Conservation (phyloP, 2,888 invertebrate species). For the Troilus luridus region DNA sequence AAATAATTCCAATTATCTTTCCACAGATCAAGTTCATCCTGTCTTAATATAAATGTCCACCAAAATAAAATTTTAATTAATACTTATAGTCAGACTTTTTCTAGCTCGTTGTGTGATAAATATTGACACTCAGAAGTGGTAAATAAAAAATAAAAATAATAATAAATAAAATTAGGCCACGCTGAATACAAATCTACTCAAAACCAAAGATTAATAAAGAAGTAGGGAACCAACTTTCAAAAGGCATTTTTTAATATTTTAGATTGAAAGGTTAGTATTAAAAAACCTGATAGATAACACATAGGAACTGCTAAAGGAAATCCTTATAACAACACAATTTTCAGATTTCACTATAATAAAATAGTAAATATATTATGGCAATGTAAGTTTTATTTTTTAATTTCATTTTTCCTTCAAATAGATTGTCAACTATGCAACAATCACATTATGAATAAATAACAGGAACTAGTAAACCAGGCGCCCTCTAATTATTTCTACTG, state of each 20-base stretch:
- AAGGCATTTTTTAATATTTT: neutral
- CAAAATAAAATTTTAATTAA: neutral
- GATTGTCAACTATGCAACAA: neutral
- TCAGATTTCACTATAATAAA: neutral
- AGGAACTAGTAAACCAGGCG: neutral
- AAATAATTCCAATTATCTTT: neutral
- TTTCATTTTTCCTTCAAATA: neutral
- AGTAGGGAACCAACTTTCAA: neutral
- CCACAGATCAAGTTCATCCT: neutral
- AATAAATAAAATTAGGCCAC: constrained; percentile 18
- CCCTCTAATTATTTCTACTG: neutral
- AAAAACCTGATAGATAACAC: neutral
- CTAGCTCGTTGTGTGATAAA: constrained; percentile 38
- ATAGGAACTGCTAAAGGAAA: neutral
- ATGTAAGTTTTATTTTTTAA: neutral
- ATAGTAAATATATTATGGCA: neutral
- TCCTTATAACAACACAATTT: neutral
- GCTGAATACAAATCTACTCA: neutral
- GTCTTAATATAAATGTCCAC: neutral
- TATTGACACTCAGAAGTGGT: neutral
- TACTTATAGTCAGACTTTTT: constrained; percentile 36
- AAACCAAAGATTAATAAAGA: neutral
- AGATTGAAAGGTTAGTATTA: neutral
- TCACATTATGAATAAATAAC: neutral
- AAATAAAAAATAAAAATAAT: neutral